Evolutionary conservation across 2,113 vertebrate genomes (phyloP).

Genomic region (Clarias magur): DNA sequence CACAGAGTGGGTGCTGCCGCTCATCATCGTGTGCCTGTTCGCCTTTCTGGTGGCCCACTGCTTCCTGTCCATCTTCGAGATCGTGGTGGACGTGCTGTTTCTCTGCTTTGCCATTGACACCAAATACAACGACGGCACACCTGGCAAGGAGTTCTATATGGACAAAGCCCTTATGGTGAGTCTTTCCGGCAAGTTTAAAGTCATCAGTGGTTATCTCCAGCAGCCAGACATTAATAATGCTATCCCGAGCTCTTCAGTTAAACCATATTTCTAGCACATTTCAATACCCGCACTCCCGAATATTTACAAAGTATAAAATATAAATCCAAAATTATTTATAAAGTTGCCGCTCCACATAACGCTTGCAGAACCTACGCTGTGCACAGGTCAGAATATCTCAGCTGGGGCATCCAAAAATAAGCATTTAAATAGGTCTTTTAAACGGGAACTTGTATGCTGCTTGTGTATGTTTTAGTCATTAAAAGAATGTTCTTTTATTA

Average conservation of each 20-base stretch:
- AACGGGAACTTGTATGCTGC: background rate
- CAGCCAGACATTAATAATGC: background rate
- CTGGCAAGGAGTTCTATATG: conserved; percentile 96
- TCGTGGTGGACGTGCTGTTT: conserved; percentile 97
- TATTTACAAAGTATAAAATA: background rate
- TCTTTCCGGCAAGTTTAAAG: background rate
- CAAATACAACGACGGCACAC: conserved; percentile 96
- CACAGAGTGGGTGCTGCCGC: conserved; percentile 93
- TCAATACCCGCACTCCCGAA: background rate
- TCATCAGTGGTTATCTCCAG: background rate
- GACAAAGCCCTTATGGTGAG: conserved; percentile 96
- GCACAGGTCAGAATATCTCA: background rate
- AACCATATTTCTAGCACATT: background rate
- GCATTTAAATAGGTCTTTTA: background rate
- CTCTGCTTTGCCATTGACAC: conserved; percentile 98
- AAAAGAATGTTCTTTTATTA: background rate
- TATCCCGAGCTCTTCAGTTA: background rate
- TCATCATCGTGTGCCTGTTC: conserved; percentile 94
- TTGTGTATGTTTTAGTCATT: background rate
- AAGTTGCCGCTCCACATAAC: background rate
- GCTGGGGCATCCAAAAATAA: background rate
- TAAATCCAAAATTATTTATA: background rate
- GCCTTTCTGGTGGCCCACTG: conserved; percentile 97
- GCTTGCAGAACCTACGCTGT: background rate
- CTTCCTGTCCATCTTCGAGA: conserved; percentile 98